phyloP scores from a whole-genome alignment of 2,888 invertebrate genomes.

The Drosophila eohydei region DNA sequence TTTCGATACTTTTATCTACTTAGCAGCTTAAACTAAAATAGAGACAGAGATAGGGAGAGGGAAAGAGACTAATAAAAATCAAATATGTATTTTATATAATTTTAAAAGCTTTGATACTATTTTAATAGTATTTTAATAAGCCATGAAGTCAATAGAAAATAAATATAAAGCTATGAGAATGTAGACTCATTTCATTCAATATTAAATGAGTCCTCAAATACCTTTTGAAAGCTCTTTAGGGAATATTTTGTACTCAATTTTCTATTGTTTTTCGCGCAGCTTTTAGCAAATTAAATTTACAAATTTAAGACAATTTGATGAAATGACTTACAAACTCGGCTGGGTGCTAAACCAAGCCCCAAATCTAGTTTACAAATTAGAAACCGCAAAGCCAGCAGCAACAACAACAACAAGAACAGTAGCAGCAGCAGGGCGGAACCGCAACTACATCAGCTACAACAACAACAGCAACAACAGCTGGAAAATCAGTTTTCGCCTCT shows the following conservation, averaged over 20 bases:
- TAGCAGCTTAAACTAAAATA: not conserved
- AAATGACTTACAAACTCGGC: slow-evolving; percentile 58
- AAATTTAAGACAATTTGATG: slow-evolving; percentile 49
- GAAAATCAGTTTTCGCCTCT: slow-evolving; percentile 56
- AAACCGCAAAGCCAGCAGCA: slow-evolving; percentile 66
- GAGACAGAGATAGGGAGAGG: no score
- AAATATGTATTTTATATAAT: not conserved
- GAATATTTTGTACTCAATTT: not conserved
- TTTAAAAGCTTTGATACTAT: not conserved
- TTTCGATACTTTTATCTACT: slow-evolving; percentile 8
- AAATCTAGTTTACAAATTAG: slow-evolving; percentile 72
- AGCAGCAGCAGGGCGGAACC: slow-evolving; percentile 34
- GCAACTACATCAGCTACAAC: slow-evolving; percentile 45
- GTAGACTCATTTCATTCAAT: no score
- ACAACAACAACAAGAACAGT: slow-evolving; percentile 40
- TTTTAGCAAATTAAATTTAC: not conserved
- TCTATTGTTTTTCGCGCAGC: not conserved
- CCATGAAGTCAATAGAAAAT: no score
- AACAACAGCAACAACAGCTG: slow-evolving; percentile 23
- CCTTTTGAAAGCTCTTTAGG: not conserved
- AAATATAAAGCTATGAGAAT: no score
- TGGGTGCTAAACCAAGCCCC: slow-evolving; percentile 40
- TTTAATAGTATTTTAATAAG: no score
- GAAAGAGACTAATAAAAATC: not conserved
- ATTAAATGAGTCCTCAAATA: no score